Evolutionary conservation across 2,797 vertebrate genomes (phyloP), one percentile per base, ranked within the genome.

Genomic region (Anguilla marmorata): DNA sequence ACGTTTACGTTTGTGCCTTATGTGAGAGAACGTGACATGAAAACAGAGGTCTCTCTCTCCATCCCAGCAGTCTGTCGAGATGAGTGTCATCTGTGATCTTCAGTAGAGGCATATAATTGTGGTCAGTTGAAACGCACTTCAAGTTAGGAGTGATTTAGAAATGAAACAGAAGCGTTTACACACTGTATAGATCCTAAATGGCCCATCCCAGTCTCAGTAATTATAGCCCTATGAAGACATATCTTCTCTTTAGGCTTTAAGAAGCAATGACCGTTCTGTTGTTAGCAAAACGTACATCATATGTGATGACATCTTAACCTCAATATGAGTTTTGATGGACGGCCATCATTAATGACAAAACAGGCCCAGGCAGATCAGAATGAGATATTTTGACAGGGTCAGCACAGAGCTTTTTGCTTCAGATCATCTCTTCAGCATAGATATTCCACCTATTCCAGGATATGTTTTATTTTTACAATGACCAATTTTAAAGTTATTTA

Each of bases 1-100:
- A 45, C 21, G 14, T 24, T 16, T 60, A 60, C 58, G 6, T 24
- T 50, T 21, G 5, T 45, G 24, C 7, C 7, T 48, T 19, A 2
- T 82, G 16, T 82, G 79, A 82, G 0, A 24, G 19, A 48, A 6
- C 14, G 30, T 37, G 30, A 0, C 33, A 41, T 79, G 74, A 82
- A n/a, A 82, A 27, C 45, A 48, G 41, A n/a, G 60, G 63, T 72
- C 21, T 74, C 63, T 14, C 69, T 86, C 45, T 27, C 37, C 24
- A 12, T 69, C 48, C 24, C 19, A 48, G 30, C 58, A 27, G 84
- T 72, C 48, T 54, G 3, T 45, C n/a, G 48, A 72, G 41, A 50
- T 27, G 69, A 52, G 85, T 86, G 41, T 86, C 63, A 50, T 45
- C 41, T 45, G 85, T 52, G 66, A 45, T 86, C 63, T 69, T 50